Evolutionary conservation across 2,888 invertebrate genomes (phyloP), one percentile per base, ranked within the genome.

Genomic region (Cheiracanthium punctorium): DNA sequence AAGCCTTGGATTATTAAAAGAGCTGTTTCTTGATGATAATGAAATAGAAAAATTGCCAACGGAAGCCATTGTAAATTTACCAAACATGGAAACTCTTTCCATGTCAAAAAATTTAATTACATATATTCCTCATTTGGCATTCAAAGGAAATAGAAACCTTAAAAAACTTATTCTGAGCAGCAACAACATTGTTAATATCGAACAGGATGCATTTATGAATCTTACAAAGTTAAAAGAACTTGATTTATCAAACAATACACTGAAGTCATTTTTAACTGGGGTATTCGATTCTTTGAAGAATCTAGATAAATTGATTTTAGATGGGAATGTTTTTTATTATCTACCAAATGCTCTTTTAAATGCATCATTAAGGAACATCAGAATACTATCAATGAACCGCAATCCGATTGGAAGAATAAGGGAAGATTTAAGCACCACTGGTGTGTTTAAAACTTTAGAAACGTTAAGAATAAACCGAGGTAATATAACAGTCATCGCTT

Each of bases 331-430:
- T 72, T 88, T 90, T 43, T 88, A 88, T 52, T 90, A 89, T 73
- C 88, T 90, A 29, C 90, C 90, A 17, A 90, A 89, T 81, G 87
- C 87, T 28, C 80, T 90, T 43, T 72, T 90, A 14, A 80, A 71
- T 67, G 80, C 89, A 29, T 75, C 85, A 4, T 41, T 90, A 29
- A 72, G 74, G 12, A 88, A 84, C 17, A 74, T 90, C 29, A 85
- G 88, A 58, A 71, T 77, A 33, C 80, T 90, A 29, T 74, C 85
- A 10, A 64, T 90, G 10, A 87, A 88, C 52, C 64, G 87, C 37
- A 90, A 90, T 76, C 90, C 90, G 29, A 88, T 89, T 52, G 72
- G 87, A n/a, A 41, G 88, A 69, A 88, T 90, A 64, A 80, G 89
- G 29, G 89, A 90, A 71, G 90, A 90, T 69, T 58, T 88, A 64